Conservation (phyloP, 2,888 invertebrate species). For the Sinotaia quadrata region DNA sequence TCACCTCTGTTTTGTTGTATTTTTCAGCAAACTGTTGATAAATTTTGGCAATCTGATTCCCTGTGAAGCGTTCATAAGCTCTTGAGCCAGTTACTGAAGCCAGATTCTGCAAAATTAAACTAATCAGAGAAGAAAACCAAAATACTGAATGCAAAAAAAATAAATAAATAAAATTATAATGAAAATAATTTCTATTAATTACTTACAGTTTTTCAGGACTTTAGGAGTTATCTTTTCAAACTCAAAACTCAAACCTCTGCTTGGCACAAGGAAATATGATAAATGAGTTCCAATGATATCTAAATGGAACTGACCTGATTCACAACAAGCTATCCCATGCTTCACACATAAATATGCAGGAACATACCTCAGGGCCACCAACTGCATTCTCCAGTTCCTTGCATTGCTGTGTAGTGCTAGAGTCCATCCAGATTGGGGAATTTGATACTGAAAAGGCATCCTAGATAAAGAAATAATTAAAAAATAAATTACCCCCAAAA, state of each 20-base stretch:
- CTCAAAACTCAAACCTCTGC: too few species aligned
- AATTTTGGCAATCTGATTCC: slow-evolving; percentile 93
- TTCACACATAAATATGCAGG: too few species aligned
- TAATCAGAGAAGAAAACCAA: too few species aligned
- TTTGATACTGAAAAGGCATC: slow-evolving; percentile 82
- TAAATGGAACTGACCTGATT: too few species aligned
- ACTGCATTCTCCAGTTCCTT: slow-evolving; percentile 84
- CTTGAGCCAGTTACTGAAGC: slow-evolving; percentile 87
- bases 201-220: too few species aligned
- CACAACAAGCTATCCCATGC: too few species aligned
- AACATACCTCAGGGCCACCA: slow-evolving; percentile 82
- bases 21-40: slow-evolving; percentile 80
- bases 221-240: too few species aligned
- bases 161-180: background rate
- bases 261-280: too few species aligned
- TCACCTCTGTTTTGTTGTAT: slow-evolving; percentile 82
- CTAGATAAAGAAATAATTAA: slow-evolving; percentile 52
- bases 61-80: slow-evolving; percentile 93
- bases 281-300: too few species aligned
- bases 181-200: background rate
- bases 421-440: slow-evolving; percentile 98
- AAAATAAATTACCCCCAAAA: background rate
- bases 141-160: background rate
- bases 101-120: slow-evolving; percentile 79
- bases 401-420: slow-evolving; percentile 85